phyloP scores from a whole-genome alignment of 2,113 vertebrate species.

The Grallaria varia region DNA sequence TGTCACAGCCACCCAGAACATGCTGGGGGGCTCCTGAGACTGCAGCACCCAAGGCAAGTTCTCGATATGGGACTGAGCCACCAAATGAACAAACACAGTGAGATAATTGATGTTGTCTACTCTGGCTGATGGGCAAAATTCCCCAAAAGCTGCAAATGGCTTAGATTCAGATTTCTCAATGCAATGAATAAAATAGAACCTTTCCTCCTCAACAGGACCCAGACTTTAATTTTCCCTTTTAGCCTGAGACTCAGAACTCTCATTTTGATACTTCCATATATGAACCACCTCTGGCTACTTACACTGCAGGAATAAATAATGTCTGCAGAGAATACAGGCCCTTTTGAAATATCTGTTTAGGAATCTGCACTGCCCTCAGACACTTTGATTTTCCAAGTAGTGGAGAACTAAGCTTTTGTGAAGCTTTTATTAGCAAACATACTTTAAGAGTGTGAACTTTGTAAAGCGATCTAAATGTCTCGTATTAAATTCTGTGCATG shows the following conservation, averaged over 20 bases:
- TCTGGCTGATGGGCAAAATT: neutral
- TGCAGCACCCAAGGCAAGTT: neutral
- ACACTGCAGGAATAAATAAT: neutral
- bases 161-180: neutral
- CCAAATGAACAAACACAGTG: neutral
- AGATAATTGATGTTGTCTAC: neutral
- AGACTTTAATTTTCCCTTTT: neutral
- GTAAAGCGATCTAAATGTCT: neutral
- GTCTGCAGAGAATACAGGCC: neutral
- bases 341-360: neutral
- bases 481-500: neutral
- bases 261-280: neutral
- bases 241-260: neutral
- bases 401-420: neutral
- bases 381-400: neutral
- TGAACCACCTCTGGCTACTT: neutral
- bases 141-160: neutral
- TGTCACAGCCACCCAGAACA: neutral
- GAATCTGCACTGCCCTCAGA: neutral
- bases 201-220: neutral
- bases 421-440: neutral
- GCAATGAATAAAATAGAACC: neutral
- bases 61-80: neutral
- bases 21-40: neutral
- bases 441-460: neutral